These are phyloP conservation scores for Ploceus nigricollis DNA, from an alignment of 2,113 vertebrate genomes.

Conservation along the genomic window DNA sequence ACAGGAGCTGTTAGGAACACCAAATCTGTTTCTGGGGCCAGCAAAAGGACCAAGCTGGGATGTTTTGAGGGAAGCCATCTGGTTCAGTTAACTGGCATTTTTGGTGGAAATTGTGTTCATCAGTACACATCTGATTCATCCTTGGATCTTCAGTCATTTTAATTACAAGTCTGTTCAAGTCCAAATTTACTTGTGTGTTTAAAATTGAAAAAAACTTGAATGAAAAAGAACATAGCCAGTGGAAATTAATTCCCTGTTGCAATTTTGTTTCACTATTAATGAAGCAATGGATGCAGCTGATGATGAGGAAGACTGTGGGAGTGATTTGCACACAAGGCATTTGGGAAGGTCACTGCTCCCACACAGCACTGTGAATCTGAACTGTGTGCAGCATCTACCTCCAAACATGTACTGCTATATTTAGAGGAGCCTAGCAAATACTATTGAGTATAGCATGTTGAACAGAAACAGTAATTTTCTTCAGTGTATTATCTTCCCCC, in stretches of 20 bases:
- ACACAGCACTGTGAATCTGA: fast-evolving
- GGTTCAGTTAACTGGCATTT: background rate
- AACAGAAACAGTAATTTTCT: background rate
- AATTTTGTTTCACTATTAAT: background rate
- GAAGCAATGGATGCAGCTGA: background rate
- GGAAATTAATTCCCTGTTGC: background rate
- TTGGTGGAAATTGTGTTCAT: background rate
- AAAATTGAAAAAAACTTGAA: background rate
- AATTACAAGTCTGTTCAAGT: background rate
- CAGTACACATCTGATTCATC: background rate
- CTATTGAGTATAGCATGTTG: background rate
- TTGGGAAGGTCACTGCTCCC: background rate
- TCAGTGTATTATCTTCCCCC: background rate
- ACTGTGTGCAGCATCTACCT: background rate
- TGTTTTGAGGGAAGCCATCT: background rate
- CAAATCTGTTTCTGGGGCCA: fast-evolving
- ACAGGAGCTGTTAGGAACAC: background rate
- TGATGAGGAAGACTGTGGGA: background rate
- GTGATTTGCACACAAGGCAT: fast-evolving
- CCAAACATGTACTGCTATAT: background rate
- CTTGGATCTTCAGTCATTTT: background rate
- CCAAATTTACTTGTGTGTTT: background rate
- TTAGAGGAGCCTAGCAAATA: background rate
- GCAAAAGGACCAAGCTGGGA: background rate
- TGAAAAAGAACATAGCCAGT: background rate